phyloP scores from a whole-genome alignment of 2,888 invertebrate genomes.

The Meteorus colon region DNA sequence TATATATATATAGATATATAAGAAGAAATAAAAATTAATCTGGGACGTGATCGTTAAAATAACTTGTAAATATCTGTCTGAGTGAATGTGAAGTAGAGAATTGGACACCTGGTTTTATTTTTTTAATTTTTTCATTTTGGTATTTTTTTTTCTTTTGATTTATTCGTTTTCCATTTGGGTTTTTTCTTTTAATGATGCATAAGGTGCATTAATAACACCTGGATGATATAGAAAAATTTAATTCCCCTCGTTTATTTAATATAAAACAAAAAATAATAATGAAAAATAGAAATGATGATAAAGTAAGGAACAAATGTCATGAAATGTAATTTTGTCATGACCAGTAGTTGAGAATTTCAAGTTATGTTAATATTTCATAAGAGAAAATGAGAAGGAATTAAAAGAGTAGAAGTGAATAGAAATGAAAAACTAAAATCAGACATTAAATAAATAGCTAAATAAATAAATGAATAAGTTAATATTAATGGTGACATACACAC shows the following conservation, averaged over 20 bases:
- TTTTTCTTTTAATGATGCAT: background rate
- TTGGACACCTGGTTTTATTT: background rate
- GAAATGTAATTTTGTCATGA: background rate
- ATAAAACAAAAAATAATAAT: background rate
- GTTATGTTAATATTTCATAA: background rate
- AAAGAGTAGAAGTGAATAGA: background rate
- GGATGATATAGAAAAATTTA: background rate
- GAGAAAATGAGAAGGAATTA: background rate
- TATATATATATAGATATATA: background rate
- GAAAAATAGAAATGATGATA: too few species aligned
- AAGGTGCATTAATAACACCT: background rate
- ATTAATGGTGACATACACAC: constrained; percentile 3
- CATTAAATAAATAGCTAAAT: constrained; percentile 15
- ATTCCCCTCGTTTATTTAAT: background rate
- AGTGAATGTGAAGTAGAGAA: background rate
- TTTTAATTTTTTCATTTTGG: background rate
- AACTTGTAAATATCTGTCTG: background rate
- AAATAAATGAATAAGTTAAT: background rate
- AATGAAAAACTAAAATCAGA: background rate
- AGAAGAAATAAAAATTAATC: background rate
- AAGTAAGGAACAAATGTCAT: background rate
- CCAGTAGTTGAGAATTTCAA: background rate
- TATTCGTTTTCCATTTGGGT: background rate
- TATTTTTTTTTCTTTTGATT: background rate
- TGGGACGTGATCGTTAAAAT: constrained; percentile 4